Base-by-base conservation (phyloP, 2,797 vertebrate species). In the Propithecus deckenii region DNA sequence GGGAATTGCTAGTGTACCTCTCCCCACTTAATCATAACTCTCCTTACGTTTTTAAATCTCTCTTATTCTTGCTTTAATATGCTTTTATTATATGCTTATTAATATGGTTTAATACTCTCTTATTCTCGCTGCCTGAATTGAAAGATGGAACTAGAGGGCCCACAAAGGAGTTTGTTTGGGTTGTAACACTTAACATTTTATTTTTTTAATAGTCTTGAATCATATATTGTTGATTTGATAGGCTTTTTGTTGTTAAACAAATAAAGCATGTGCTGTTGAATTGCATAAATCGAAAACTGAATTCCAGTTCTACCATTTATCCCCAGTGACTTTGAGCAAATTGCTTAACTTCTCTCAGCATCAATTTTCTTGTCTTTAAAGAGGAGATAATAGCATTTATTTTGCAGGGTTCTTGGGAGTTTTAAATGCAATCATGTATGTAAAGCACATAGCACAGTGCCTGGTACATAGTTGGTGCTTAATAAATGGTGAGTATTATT, bases 291-390 rank as follows among this genome's bases (percentile, higher is more conserved):
- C 74, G 81, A 74, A 76, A 67, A 78, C 61, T 89, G 55, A 86
- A 88, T 94, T 89, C 32, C 18, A 74, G 9, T 63, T 83, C 35
- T 79, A 67, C 35, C 18, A 71, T 75, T 71, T 94, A 78, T 83
- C 28, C 43, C 28, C 13, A 43, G 67, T 80, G 55, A 93, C 30
- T 88, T 22, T 91, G 22, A 96, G 52, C 5, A 59, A 96, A 88
- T 69, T 52, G 32, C 12, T 96, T 46, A 72, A 83, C 15, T 7
- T 95, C 32, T 32, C 13, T 86, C 2, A 65, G 43, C 22, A 4
- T 87, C 75, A 86, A 83, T 93, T 81, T 96, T 7, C 59, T 78
- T 90, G 59, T 48, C 48, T 84, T 96, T 80, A 79, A 74, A 95
- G 86, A 91, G 57, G 17, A 63, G 7, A 30, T 81, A 52, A 35